Conservation (phyloP, 2,113 vertebrate genomes). For the zebrafish (Danio rerio) region GRCz12tu NC_133187.1:26547501-26548000, state of each 20-base stretch:
- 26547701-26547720: slow-evolving; percentile 87
- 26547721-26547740: slow-evolving; percentile 91
- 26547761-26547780: slow-evolving; percentile 75
- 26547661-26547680: slow-evolving; percentile 94
- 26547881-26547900: neutral
- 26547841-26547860: slow-evolving; percentile 20
- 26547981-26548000: slow-evolving; percentile 19
- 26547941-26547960: neutral
- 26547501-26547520: slow-evolving; percentile 97
- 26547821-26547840: slow-evolving; percentile 59
- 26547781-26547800: slow-evolving; percentile 77
- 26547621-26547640: slow-evolving; percentile 95
- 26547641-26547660: slow-evolving; percentile 94
- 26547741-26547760: slow-evolving; percentile 82
- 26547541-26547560: slow-evolving; percentile 91
- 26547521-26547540: slow-evolving; percentile 97
- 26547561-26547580: slow-evolving; percentile 92
- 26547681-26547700: slow-evolving; percentile 89
- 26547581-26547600: slow-evolving; percentile 93
- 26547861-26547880: slow-evolving; percentile 19
- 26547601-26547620: slow-evolving; percentile 98
- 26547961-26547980: neutral
- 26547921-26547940: neutral
- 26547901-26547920: neutral
- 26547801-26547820: slow-evolving; percentile 76